These are phyloP conservation scores for Taeniopygia guttata DNA, from an alignment of 2,797 vertebrate genomes.

Conservation along the genomic window DNA sequence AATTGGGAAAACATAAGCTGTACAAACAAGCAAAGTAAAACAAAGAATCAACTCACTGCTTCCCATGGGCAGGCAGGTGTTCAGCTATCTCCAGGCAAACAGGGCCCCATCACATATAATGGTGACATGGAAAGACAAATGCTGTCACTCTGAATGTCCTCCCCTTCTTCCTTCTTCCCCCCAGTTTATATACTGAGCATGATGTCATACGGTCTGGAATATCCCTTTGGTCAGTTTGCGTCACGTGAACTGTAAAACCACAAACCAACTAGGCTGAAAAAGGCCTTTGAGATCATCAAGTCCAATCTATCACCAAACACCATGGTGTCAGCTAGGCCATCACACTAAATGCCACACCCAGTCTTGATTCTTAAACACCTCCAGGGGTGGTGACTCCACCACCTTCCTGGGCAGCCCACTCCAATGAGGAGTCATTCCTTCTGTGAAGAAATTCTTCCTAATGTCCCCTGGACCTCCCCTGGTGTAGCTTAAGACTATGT, in stretches of 20 bases:
- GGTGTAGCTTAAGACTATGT: not conserved
- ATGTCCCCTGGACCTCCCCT: not conserved
- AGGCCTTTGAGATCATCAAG: not conserved
- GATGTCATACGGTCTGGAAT: not conserved
- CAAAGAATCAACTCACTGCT: not conserved
- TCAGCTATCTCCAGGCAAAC: not conserved
- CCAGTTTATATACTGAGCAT: not conserved
- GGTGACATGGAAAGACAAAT: not conserved
- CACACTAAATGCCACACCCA: not conserved
- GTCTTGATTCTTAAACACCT: not conserved
- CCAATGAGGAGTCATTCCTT: not conserved
- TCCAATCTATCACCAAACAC: not conserved
- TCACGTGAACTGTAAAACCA: not conserved
- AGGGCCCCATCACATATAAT: not conserved
- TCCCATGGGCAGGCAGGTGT: not conserved
- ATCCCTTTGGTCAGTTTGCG: not conserved
- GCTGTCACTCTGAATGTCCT: not conserved
- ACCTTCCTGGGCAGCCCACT: not conserved
- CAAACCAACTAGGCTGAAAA: not conserved
- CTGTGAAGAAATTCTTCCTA: not conserved
- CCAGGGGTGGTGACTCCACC: too few species aligned
- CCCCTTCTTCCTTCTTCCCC: not conserved
- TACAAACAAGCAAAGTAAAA: not conserved
- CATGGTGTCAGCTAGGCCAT: not conserved
- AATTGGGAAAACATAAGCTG: not conserved